These are phyloP conservation scores for Passer montanus DNA, from an alignment of 2,113 vertebrate species.

Conservation along the genomic window DNA sequence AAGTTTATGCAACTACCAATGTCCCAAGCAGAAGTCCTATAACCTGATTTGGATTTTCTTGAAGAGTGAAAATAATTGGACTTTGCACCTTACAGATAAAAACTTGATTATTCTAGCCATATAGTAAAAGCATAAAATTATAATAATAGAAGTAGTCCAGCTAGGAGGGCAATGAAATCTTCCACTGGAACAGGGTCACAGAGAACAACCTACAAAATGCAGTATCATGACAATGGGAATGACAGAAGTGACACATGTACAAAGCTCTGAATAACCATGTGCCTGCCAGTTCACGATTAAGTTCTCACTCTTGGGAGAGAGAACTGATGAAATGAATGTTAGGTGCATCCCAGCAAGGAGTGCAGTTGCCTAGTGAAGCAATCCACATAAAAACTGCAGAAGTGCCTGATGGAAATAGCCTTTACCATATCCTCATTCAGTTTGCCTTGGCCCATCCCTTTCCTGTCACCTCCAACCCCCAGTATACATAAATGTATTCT, in stretches of 20 bases:
- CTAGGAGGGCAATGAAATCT: not conserved
- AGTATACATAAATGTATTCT: not conserved
- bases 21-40: not conserved
- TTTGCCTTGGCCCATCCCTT: not conserved
- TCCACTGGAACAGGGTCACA: not conserved
- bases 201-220: not conserved
- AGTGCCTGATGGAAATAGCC: not conserved
- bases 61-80: not conserved
- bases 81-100: not conserved
- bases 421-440: not conserved
- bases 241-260: accelerated
- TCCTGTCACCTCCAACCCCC: accelerated
- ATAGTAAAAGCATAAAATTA: not conserved
- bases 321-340: not conserved
- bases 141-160: not conserved
- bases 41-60: not conserved
- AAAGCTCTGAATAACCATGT: not conserved
- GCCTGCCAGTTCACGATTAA: not conserved
- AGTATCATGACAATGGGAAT: not conserved
- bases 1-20: not conserved
- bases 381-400: not conserved
- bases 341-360: not conserved
- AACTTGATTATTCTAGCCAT: not conserved
- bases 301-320: not conserved
- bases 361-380: not conserved